Conservation (phyloP, 2,113 vertebrate genomes). For the Tonatia bakeri region DNA sequence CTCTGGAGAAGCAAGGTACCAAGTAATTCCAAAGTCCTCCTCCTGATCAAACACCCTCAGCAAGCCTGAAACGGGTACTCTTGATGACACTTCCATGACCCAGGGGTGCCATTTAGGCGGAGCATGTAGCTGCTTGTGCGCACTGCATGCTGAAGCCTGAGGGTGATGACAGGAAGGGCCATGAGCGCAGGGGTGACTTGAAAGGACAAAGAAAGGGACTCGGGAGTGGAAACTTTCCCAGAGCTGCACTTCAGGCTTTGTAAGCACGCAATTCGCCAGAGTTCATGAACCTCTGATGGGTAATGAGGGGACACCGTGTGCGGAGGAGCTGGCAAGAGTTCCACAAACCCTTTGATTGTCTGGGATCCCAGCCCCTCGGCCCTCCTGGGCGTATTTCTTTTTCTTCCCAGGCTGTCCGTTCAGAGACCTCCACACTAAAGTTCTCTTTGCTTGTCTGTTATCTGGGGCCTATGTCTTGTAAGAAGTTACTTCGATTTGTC, state of each 20-base stretch:
- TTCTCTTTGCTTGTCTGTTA: background rate
- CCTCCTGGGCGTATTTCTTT: background rate
- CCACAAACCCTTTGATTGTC: background rate
- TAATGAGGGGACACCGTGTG: background rate
- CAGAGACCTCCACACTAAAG: background rate
- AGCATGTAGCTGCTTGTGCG: background rate
- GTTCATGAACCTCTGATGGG: background rate
- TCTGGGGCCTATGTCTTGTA: background rate
- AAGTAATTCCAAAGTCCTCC: background rate
- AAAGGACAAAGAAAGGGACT: background rate
- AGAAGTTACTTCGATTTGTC: background rate
- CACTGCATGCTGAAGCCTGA: fast-evolving
- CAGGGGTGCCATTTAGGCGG: fast-evolving
- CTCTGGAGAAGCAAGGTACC: background rate
- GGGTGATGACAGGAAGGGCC: fast-evolving
- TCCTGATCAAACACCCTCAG: background rate
- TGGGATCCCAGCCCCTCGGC: background rate
- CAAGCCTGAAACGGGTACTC: background rate
- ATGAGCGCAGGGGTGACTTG: fast-evolving
- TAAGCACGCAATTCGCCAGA: background rate
- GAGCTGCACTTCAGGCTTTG: background rate
- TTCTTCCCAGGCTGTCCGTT: background rate
- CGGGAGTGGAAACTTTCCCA: background rate
- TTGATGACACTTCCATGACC: background rate
- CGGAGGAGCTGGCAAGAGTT: fast-evolving